Evolutionary conservation across 2,888 invertebrate genomes (phyloP).

Genomic region (Mimas tiliae): DNA sequence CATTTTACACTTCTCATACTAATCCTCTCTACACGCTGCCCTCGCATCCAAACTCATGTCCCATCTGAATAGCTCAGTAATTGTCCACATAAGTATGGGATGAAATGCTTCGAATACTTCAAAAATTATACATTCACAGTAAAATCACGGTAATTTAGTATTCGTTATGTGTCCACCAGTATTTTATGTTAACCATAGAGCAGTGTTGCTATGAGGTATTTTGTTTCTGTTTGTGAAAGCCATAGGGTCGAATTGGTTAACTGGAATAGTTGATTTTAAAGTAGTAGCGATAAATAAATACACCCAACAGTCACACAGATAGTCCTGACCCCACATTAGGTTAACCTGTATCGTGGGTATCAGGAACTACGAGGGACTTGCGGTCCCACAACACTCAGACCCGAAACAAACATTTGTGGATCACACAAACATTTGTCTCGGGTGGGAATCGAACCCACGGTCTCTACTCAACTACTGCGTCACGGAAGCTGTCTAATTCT

Average conservation of each 20-base stretch:
- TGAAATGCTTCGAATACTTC: slow-evolving; percentile 57
- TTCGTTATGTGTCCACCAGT: slow-evolving; percentile 26
- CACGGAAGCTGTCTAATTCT: too few species aligned
- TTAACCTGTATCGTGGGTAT: too few species aligned
- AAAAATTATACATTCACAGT: slow-evolving; percentile 55
- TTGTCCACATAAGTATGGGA: slow-evolving; percentile 47
- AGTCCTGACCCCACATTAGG: too few species aligned
- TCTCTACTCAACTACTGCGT: too few species aligned
- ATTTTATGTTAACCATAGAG: slow-evolving; percentile 5
- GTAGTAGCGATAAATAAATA: too few species aligned
- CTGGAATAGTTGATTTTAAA: too few species aligned
- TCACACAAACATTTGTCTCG: too few species aligned
- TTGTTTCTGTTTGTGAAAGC: not conserved
- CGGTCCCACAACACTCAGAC: too few species aligned
- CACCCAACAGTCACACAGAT: too few species aligned
- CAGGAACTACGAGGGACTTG: too few species aligned
- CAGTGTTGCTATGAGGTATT: not conserved
- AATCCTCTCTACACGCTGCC: not conserved
- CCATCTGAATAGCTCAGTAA: slow-evolving; percentile 53
- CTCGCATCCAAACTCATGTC: slow-evolving; percentile 31
- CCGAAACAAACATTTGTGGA: too few species aligned
- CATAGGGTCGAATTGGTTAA: not conserved
- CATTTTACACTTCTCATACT: not conserved
- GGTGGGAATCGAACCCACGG: too few species aligned
- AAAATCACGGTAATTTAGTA: slow-evolving; percentile 46